A percentile compares a stretch with the other conserved stretches of the same genome.
phyloP scores from a whole-genome alignment of 2,113 vertebrate species.

The Ranitomeya imitator region DNA sequence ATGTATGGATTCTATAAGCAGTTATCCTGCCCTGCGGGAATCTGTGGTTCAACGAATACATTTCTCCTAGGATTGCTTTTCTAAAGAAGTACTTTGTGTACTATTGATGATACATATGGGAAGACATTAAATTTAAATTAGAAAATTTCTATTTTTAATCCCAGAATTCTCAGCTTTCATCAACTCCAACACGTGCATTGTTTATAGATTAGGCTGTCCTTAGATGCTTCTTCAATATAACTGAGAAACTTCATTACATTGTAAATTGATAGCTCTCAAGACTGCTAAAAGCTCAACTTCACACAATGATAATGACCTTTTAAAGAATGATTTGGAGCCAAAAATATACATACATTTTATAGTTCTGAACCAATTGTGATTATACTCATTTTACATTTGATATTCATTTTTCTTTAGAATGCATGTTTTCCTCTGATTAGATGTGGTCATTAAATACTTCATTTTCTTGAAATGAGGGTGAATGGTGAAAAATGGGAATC shows the following conservation, averaged over 20 bases:
- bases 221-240: slow-evolving; percentile 37
- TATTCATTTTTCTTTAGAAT: slow-evolving; percentile 49
- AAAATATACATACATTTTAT: slow-evolving; percentile 42
- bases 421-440: slow-evolving; percentile 44
- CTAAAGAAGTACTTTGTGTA: background rate
- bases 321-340: slow-evolving; percentile 44
- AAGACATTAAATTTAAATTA: background rate
- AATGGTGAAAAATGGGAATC: slow-evolving; percentile 42
- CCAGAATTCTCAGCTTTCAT: background rate
- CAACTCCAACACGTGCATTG: slow-evolving; percentile 1
- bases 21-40: background rate
- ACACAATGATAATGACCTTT: slow-evolving; percentile 43
- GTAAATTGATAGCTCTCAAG: slow-evolving; percentile 27
- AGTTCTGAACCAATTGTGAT: slow-evolving; percentile 38
- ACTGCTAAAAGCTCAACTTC: slow-evolving; percentile 22
- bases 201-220: slow-evolving; percentile 36
- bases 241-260: slow-evolving; percentile 36
- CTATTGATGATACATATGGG: slow-evolving; percentile 5
- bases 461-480: slow-evolving; percentile 44
- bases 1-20: background rate
- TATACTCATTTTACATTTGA: slow-evolving; percentile 44
- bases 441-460: slow-evolving; percentile 32
- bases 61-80: background rate
- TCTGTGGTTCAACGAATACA: background rate
- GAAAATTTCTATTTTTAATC: slow-evolving; percentile 33